Base-by-base conservation (phyloP, 1,140 invertebrate species). In the Scaptodrosophila lebanonensis region DNA sequence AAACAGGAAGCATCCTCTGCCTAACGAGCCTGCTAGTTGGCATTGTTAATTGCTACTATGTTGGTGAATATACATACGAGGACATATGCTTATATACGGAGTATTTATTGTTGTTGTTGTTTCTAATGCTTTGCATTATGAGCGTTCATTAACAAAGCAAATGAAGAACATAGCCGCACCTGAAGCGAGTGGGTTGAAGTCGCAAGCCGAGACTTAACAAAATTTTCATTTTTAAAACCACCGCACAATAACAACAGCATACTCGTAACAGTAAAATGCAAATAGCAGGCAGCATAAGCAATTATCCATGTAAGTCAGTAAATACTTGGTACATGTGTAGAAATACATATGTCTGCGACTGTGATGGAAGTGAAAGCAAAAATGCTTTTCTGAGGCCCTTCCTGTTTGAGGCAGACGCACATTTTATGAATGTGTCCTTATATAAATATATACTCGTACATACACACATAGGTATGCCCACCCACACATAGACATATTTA, bases 141-240 rank as follows among this genome's bases (percentile, higher is more conserved):
- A 64, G 72, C 63, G 58, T 66, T 76, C 72, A 77, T 76, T 76
- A 76, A 76, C 72, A 76, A 76, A 76, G 66, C 71, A 76, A 76
- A 66, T 59, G 71, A 70, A 76, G 71, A 76, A 65, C 66, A 58
- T 3, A 33, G 8, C 5, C 12, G 12, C 32, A 3, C 12, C 8
- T 11, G 3, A 33, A n/a, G n/a, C n/a, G n/a, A n/a, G n/a, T n/a
- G n/a, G n/a, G 61, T 61, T 66, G 50, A 70, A 76, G 52, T 51
- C 47, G 58, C 54, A 72, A 57, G 69, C 32, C 64, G 36, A 73
- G 68, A 65, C 65, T 56, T 69, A 75, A 65, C 50, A 75, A 60
- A 52, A 73, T 73, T 65, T 75, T 60, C 68, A 75, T 75, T 65
- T 65, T 68, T 69, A 63, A 67, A 75, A 49, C 59, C 64, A 22